Conservation (phyloP, 2,797 vertebrate genomes). For the Danionella dracula region DNA sequence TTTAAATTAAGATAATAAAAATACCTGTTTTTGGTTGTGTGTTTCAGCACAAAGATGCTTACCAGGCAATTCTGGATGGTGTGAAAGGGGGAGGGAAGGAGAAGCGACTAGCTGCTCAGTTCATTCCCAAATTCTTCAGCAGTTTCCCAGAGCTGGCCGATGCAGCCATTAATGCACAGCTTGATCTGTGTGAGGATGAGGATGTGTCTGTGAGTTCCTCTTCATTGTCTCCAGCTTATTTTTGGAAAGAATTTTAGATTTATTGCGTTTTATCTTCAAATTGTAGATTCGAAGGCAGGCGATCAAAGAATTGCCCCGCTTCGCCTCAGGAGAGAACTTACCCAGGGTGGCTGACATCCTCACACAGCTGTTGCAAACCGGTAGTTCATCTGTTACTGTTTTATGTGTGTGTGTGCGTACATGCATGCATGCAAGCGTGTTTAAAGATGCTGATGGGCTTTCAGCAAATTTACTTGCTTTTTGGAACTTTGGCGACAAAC, state of each 20-base stretch:
- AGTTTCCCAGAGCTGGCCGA: constrained; percentile 95
- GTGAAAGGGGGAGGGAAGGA: constrained; percentile 96
- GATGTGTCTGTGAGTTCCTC: constrained; percentile 86
- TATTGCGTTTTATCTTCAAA: too few relatives aligned
- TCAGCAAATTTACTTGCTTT: too few relatives aligned
- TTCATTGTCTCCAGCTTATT: too few relatives aligned
- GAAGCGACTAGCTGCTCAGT: constrained; percentile 94
- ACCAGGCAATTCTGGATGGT: constrained; percentile 89
- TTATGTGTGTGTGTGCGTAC: neutral
- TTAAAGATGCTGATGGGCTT: too few relatives aligned
- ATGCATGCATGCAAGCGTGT: too few relatives aligned
- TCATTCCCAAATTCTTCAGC: constrained; percentile 97
- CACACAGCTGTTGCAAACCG: constrained; percentile 95
- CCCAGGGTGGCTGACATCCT: constrained; percentile 94
- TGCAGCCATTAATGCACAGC: constrained; percentile 92
- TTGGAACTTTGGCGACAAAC: too few relatives aligned
- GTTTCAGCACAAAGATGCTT: constrained; percentile 92
- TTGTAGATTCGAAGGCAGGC: constrained; percentile 91
- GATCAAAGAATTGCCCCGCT: constrained; percentile 94
- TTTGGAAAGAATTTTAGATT: neutral
- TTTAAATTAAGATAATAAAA: too few relatives aligned
- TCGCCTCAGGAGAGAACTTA: constrained; percentile 96
- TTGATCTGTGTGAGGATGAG: constrained; percentile 97
- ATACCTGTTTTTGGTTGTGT: too few relatives aligned
- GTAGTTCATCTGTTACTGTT: constrained; percentile 51